Evolutionary conservation across 2,797 vertebrate species (phyloP).

Genomic region (Synanceia verrucosa): DNA sequence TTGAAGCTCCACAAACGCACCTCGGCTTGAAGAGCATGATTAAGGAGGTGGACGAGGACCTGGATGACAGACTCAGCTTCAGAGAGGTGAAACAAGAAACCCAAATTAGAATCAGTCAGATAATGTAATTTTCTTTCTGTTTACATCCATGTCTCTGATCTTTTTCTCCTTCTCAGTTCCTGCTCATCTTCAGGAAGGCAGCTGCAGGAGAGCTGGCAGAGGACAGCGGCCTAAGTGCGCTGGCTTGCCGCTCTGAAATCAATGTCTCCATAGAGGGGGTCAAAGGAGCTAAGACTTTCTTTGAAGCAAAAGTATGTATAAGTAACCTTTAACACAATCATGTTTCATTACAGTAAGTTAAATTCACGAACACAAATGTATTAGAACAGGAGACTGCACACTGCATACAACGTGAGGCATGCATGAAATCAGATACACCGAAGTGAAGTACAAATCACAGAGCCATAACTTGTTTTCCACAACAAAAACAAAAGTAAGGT

Average conservation of each 20-base stretch:
- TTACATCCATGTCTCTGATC: background rate
- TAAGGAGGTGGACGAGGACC: constrained; percentile 95
- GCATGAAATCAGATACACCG: too few relatives aligned
- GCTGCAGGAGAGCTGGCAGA: constrained; percentile 92
- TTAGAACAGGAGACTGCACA: too few relatives aligned
- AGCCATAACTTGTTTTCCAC: too few relatives aligned
- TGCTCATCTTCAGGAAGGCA: constrained; percentile 95
- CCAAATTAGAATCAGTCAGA: background rate
- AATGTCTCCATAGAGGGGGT: constrained; percentile 94
- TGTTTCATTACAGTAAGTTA: too few relatives aligned
- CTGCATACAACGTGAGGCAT: too few relatives aligned
- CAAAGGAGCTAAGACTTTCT: constrained; percentile 95
- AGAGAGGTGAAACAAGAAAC: constrained; percentile 84
- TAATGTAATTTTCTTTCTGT: background rate
- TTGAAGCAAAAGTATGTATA: constrained; percentile 93
- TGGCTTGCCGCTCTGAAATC: constrained; percentile 93
- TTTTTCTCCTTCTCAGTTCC: constrained; percentile 82
- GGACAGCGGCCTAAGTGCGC: constrained; percentile 89
- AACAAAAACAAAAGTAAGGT: too few relatives aligned
- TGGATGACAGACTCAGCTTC: constrained; percentile 94
- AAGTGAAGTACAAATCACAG: too few relatives aligned
- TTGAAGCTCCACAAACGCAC: constrained; percentile 93
- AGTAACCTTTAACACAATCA: too few relatives aligned
- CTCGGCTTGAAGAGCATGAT: constrained; percentile 97
- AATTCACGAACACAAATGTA: too few relatives aligned